Base-by-base conservation (phyloP, 2,888 invertebrate species). In the Melipona beecheii region DNA sequence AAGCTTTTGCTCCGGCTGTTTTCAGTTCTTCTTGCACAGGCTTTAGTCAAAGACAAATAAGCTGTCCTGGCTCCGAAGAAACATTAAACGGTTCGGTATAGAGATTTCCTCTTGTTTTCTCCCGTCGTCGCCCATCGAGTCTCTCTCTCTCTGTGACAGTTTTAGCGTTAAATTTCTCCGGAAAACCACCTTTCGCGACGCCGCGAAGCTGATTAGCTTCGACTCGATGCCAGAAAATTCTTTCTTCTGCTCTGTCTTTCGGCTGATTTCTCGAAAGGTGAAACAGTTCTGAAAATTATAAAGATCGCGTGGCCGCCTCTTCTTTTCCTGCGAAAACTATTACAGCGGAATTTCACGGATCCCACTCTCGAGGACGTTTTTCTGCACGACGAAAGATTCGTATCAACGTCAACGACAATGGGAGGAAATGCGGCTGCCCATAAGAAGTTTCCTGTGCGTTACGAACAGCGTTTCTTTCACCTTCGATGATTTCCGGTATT, bases 401-500 rank as follows among this genome's bases (percentile, higher is more conserved):
- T 84, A 84, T 84, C 84, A 43, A 9, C 43, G 73, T 50, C 58
- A 43, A 65, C 24, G 64, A 84, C 84, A 84, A 84, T 84, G 64
- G 64, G 2, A 75, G 84, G 84, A 84, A 84, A 75, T 68, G 73
- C 78, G 75, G 69, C 75, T 69, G 64, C 13, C 49, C 69, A 9
- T 78, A 69, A 78, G 75, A 58, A 84, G 78, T 84, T 75, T 70
- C 73, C 65, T 70, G 73, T 3, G n/a, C 54, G 68, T 58, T 27
- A 52, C 73, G 70, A 52, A 54, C 60, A 36, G 49, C 2, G 52
- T 72, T 71, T 70, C 49, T 66, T 60, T 50, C 75, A 43, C 2
- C n/a, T 9, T n/a, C 36, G 49, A 17, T 11, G 27, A 17, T 9
- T 15, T 21, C 54, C 9, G 43, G 11, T 43, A 17, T 49, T 3